phyloP scores from a whole-genome alignment of 2,113 vertebrate species.

The Lepisosteus oculatus region DNA sequence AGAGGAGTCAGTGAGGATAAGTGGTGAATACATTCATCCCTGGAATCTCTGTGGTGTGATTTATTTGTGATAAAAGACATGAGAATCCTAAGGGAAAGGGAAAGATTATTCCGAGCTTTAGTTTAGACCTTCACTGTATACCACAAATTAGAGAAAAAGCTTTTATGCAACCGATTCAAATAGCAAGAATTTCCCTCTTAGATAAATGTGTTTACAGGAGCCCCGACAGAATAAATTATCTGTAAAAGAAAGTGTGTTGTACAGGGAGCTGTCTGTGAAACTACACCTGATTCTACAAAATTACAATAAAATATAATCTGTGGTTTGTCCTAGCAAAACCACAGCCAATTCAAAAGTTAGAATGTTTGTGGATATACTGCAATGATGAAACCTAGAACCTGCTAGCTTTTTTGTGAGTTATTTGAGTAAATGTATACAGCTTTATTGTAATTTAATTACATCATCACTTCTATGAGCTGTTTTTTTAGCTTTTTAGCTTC shows the following conservation, averaged over 20 bases:
- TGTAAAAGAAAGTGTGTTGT: slow-evolving; percentile 7
- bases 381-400: not conserved
- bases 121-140: not conserved
- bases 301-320: slow-evolving; percentile 4
- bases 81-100: no score
- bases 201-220: slow-evolving; percentile 9
- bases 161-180: slow-evolving; percentile 3
- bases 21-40: no score
- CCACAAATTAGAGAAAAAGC: not conserved
- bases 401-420: not conserved
- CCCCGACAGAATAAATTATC: slow-evolving; percentile 21
- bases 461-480: not conserved
- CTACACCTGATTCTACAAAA: slow-evolving; percentile 25
- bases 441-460: not conserved
- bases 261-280: not conserved
- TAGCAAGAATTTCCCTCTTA: slow-evolving; percentile 12
- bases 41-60: no score
- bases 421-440: not conserved
- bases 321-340: slow-evolving; percentile 16
- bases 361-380: slow-evolving; percentile 9
- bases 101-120: not conserved
- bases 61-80: no score
- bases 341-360: not conserved
- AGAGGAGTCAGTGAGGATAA: no score
- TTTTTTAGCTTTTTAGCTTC: not conserved